These are phyloP conservation scores for Coptodon rendalli DNA, from an alignment of 2,113 vertebrate genomes.

Conservation along the genomic window DNA sequence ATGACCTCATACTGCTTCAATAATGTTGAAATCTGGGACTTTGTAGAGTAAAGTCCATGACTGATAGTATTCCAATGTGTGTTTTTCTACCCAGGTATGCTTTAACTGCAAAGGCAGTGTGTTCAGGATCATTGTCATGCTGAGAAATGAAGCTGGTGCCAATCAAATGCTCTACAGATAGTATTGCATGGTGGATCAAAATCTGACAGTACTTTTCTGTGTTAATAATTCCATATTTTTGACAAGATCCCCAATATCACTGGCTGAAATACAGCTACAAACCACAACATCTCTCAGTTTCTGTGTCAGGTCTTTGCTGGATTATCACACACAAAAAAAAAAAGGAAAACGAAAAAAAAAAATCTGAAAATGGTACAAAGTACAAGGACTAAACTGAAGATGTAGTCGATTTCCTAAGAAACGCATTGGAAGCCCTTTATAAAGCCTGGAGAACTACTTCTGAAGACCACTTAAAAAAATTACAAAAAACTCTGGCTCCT, in stretches of 20 bases:
- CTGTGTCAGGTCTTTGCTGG: background rate
- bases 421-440: background rate
- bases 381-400: background rate
- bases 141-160: background rate
- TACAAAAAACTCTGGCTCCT: background rate
- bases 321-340: background rate
- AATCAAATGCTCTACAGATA: background rate
- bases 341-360: accelerated
- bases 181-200: background rate
- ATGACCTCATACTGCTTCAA: background rate
- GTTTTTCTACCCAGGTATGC: background rate
- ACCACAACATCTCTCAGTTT: background rate
- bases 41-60: background rate
- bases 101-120: background rate
- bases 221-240: background rate
- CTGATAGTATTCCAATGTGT: background rate
- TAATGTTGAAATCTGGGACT: background rate
- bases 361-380: background rate
- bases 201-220: background rate
- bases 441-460: background rate
- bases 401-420: background rate
- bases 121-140: background rate
- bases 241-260: background rate
- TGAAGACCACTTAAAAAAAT: background rate
- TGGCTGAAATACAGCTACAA: background rate